These are phyloP conservation scores for Mactromeris polynyma DNA, from an alignment of 2,888 invertebrate species.

Conservation along the genomic window DNA sequence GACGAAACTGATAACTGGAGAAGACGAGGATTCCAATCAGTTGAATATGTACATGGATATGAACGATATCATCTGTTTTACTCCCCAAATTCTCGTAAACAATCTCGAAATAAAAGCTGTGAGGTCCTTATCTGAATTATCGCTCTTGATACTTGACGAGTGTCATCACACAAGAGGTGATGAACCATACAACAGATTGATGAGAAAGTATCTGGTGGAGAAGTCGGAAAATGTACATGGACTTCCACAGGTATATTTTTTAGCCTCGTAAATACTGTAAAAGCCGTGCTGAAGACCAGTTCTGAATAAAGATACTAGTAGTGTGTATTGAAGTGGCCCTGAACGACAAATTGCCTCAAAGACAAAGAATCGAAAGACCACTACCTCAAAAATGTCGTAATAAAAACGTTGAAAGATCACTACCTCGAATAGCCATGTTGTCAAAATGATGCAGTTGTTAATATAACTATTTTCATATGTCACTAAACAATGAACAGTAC, in stretches of 20 bases:
- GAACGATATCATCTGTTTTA: slow-evolving; percentile 73
- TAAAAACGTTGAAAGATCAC: too few relatives aligned
- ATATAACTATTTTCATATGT: too few relatives aligned
- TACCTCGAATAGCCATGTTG: too few relatives aligned
- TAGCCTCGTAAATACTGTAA: not conserved
- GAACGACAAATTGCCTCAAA: too few relatives aligned
- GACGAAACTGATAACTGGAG: slow-evolving; percentile 61
- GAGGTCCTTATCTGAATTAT: slow-evolving; percentile 60
- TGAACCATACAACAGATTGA: slow-evolving; percentile 79
- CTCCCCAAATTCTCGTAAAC: slow-evolving; percentile 85
- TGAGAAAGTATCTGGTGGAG: slow-evolving; percentile 77
- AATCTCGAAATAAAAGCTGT: slow-evolving; percentile 62
- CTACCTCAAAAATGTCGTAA: too few relatives aligned
- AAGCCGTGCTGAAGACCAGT: not conserved
- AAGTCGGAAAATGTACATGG: slow-evolving; percentile 31
- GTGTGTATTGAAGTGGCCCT: too few relatives aligned
- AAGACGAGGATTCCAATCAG: slow-evolving; percentile 56
- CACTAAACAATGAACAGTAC: too few relatives aligned
- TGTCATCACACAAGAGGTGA: slow-evolving; percentile 79
- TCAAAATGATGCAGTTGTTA: too few relatives aligned
- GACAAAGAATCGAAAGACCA: too few relatives aligned
- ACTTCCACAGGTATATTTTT: slow-evolving; percentile 68
- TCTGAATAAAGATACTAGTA: not conserved
- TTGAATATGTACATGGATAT: slow-evolving; percentile 45
- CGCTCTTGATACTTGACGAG: slow-evolving; percentile 79